Conservation (phyloP, 2,888 invertebrate genomes). For the Cryptocheilus praepositus region DNA sequence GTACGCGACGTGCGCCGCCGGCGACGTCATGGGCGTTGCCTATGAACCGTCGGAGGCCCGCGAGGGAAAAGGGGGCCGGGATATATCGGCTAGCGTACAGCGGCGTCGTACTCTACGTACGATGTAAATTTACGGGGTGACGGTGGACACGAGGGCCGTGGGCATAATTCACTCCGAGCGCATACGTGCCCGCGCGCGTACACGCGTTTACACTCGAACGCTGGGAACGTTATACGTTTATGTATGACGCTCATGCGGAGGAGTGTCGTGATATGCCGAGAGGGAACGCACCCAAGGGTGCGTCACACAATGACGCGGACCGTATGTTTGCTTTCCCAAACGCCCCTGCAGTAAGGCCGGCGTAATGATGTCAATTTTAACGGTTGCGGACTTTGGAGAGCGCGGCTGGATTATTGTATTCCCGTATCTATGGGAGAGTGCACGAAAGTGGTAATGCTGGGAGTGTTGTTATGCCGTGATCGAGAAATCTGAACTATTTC, state of each 20-base stretch:
- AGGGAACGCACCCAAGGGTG: background rate
- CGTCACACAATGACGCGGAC: background rate
- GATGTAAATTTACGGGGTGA: constrained; percentile 65
- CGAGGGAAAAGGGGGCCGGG: too few relatives aligned
- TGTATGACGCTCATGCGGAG: background rate
- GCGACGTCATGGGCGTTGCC: background rate
- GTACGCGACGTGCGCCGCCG: background rate
- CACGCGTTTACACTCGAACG: constrained; percentile 42
- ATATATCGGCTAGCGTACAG: background rate
- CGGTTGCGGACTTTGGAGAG: too few relatives aligned
- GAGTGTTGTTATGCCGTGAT: too few relatives aligned
- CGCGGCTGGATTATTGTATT: too few relatives aligned
- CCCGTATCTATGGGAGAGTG: too few relatives aligned
- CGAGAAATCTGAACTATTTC: too few relatives aligned
- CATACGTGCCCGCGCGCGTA: constrained; percentile 41
- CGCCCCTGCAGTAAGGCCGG: too few relatives aligned
- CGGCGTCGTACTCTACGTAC: constrained; percentile 9
- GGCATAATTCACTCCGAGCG: constrained; percentile 61
- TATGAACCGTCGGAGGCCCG: background rate
- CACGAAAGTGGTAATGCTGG: too few relatives aligned
- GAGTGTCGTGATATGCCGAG: background rate
- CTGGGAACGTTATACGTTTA: constrained; percentile 5
- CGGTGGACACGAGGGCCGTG: constrained; percentile 59
- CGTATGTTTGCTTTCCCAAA: too few relatives aligned
- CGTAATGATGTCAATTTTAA: too few relatives aligned